Percentiles rank a stretch among this genome's conserved stretches.
Conservation (phyloP, 2,113 vertebrate species). For the Piprites chloris region DNA sequence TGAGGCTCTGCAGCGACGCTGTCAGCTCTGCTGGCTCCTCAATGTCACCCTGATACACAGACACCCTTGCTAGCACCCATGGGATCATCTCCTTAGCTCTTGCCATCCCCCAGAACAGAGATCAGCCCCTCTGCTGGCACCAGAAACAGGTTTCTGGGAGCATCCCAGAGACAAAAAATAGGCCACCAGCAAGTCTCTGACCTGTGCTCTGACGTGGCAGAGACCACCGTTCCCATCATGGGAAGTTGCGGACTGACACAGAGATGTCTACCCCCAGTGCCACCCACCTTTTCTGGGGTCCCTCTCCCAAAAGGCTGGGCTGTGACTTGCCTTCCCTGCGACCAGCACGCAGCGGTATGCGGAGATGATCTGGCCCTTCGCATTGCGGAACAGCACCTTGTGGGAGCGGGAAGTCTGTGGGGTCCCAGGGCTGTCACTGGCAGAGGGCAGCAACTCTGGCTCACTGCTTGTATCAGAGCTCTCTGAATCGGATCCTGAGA, state of each 20-base stretch:
- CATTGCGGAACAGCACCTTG: conserved; percentile 83
- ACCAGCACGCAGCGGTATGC: conserved; percentile 82
- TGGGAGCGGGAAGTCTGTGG: conserved; percentile 41
- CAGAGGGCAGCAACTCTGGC: not conserved
- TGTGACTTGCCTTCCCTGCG: conserved; percentile 75
- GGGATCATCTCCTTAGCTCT: not conserved
- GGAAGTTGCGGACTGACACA: rapidly evolving
- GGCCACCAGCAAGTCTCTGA: not conserved
- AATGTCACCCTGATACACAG: not conserved
- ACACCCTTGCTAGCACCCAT: not conserved
- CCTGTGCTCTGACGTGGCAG: not conserved
- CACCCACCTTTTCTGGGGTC: not conserved
- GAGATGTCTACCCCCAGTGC: not conserved
- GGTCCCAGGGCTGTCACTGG: not conserved
- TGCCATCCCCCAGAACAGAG: not conserved
- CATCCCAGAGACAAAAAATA: not conserved
- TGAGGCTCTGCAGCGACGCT: conserved; percentile 72
- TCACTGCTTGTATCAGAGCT: conserved; percentile 66
- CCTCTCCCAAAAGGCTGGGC: not conserved
- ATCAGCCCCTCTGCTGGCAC: not conserved
- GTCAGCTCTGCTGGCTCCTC: conserved; percentile 53
- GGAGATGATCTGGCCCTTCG: conserved; percentile 79
- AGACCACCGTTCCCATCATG: not conserved
- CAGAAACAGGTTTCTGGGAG: not conserved
- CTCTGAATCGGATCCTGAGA: conserved; percentile 89